phyloP scores from a whole-genome alignment of 37 sponge, comb jelly and placozoan genomes.

The Amphimedon queenslandica region DNA sequence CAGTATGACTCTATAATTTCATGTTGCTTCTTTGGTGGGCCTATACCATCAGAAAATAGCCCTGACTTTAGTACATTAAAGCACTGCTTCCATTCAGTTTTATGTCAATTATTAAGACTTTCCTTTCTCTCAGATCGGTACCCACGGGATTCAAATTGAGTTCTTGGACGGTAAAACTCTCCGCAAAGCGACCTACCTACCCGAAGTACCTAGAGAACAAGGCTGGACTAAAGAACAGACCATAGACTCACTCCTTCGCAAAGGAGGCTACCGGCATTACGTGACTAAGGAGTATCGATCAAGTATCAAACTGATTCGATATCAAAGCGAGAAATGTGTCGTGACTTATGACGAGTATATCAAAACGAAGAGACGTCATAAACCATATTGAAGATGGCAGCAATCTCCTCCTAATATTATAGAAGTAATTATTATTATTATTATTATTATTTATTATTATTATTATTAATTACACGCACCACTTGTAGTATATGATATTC shows the following conservation, averaged over 20 bases:
- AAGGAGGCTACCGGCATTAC: constrained; percentile 78
- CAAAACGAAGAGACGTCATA: constrained; percentile 12
- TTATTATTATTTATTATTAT: neutral
- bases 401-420: neutral
- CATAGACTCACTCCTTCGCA: constrained; percentile 84
- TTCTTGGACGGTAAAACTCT: constrained; percentile 28
- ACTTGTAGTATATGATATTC: too few relatives aligned
- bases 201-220: constrained; percentile 94
- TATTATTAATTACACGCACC: neutral
- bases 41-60: too few relatives aligned
- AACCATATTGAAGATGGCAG: constrained; percentile 19
- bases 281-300: constrained; percentile 65
- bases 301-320: constrained; percentile 66
- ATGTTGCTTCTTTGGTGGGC: too few relatives aligned
- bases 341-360: constrained; percentile 82
- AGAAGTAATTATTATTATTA: neutral
- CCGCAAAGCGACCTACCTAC: constrained; percentile 93
- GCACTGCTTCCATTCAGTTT: too few relatives aligned
- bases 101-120: too few relatives aligned
- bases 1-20: too few relatives aligned
- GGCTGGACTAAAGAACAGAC: constrained; percentile 90
- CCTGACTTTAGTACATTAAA: too few relatives aligned
- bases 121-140: constrained; percentile 68
- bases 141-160: constrained; percentile 96
- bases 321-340: constrained; percentile 82